Percentiles rank a stretch among this genome's conserved stretches.
These are phyloP conservation scores for Erebia epiphron DNA, from an alignment of 2,888 invertebrate genomes.

Conservation along the genomic window DNA sequence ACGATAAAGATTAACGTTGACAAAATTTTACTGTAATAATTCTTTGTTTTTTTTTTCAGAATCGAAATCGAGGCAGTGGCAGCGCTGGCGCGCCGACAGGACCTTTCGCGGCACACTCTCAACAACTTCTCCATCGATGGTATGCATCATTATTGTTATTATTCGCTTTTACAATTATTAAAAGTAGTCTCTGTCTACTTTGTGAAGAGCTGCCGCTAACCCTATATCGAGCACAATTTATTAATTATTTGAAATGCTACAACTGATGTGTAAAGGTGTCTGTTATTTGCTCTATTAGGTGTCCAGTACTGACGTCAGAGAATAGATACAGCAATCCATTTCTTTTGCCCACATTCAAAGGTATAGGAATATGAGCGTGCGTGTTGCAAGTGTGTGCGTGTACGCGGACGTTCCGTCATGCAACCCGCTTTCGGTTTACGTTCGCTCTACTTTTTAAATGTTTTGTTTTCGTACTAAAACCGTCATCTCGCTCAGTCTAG, in stretches of 20 bases:
- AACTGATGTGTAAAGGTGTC: constrained; percentile 62
- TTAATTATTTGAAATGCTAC: constrained; percentile 12
- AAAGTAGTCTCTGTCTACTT: background rate
- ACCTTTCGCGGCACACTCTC: constrained; percentile 68
- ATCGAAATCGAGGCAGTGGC: constrained; percentile 91
- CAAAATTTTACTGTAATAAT: background rate
- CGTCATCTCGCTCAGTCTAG: constrained; percentile 7
- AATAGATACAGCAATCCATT: constrained; percentile 79
- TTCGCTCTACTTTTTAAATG: constrained; percentile 45
- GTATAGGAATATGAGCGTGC: constrained; percentile 80
- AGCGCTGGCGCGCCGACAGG: constrained; percentile 83
- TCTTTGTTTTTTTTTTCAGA: constrained; percentile 56
- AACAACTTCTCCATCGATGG: constrained; percentile 77
- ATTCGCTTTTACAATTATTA: background rate
- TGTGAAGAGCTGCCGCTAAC: constrained; percentile 5
- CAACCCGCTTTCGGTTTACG: constrained; percentile 53
- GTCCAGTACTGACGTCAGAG: constrained; percentile 81
- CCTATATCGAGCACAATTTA: constrained; percentile 1
- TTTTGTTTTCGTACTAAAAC: constrained; percentile 27
- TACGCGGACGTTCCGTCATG: constrained; percentile 50
- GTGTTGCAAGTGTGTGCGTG: constrained; percentile 76
- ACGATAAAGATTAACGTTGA: background rate
- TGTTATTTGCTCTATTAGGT: constrained; percentile 79
- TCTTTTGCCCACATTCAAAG: constrained; percentile 79
- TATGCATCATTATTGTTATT: constrained; percentile 46